Evolutionary conservation across 2,888 invertebrate genomes (phyloP).

Genomic region (Nephrocerus scutellatus): DNA sequence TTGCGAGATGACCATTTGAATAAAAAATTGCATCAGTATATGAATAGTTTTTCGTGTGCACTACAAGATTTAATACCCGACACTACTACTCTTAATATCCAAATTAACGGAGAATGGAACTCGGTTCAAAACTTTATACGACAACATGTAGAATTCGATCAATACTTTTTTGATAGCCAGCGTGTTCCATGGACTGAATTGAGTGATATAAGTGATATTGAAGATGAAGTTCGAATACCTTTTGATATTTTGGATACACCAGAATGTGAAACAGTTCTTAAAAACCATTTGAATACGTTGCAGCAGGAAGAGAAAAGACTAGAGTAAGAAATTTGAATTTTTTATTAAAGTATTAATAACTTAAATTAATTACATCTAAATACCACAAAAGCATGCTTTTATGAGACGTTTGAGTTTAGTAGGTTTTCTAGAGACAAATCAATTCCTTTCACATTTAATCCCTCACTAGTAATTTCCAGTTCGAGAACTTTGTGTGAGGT

Average conservation of each 20-base stretch:
- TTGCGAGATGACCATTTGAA: slow-evolving; percentile 74
- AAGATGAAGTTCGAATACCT: slow-evolving; percentile 73
- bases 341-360: too few relatives aligned
- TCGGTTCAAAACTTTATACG: slow-evolving; percentile 78
- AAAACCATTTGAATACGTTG: slow-evolving; percentile 82
- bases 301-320: slow-evolving; percentile 87
- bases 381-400: too few relatives aligned
- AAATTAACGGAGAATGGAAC: slow-evolving; percentile 72
- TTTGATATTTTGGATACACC: slow-evolving; percentile 85
- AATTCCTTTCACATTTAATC: too few relatives aligned
- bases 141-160: slow-evolving; percentile 86
- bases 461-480: too few relatives aligned
- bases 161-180: slow-evolving; percentile 82
- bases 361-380: too few relatives aligned
- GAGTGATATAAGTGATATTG: slow-evolving; percentile 55
- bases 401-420: too few relatives aligned
- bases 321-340: slow-evolving; percentile 74
- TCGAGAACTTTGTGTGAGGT: too few relatives aligned
- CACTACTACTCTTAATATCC: slow-evolving; percentile 56
- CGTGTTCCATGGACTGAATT: slow-evolving; percentile 72
- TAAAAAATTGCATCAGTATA: slow-evolving; percentile 66
- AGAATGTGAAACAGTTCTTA: slow-evolving; percentile 88
- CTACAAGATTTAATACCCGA: slow-evolving; percentile 74
- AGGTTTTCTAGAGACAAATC: too few relatives aligned
- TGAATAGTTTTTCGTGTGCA: slow-evolving; percentile 69